Percentiles rank a stretch among this genome's conserved stretches.
Conservation (phyloP, 2,888 invertebrate genomes). For the Didymodactylos carnosus region DNA sequence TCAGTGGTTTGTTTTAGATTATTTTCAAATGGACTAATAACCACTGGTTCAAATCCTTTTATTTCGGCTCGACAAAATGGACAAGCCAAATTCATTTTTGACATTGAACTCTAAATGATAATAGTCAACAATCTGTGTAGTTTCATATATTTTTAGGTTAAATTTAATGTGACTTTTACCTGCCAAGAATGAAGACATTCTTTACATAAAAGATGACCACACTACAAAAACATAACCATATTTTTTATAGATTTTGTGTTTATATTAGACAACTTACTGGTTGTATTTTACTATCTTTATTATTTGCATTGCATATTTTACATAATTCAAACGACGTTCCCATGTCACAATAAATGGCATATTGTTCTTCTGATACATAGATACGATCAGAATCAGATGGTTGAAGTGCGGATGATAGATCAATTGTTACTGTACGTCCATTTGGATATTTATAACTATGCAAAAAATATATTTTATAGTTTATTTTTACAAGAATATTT, state of each 20-base stretch:
- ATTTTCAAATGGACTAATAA: slow-evolving; percentile 8
- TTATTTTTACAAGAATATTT: neutral
- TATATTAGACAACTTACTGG: too few relatives aligned
- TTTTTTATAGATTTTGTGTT: too few relatives aligned
- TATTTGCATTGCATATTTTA: slow-evolving; percentile 98
- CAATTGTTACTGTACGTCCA: slow-evolving; percentile 78
- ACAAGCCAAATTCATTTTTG: too few relatives aligned
- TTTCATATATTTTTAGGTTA: too few relatives aligned
- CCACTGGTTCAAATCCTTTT: slow-evolving; percentile 39
- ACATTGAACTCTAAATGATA: too few relatives aligned
- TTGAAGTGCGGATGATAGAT: slow-evolving; percentile 80
- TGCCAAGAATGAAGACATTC: slow-evolving; percentile 96
- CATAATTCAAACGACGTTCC: slow-evolving; percentile 57
- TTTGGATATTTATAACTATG: slow-evolving; percentile 51
- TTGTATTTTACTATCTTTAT: slow-evolving; percentile 59
- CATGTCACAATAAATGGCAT: slow-evolving; percentile 9
- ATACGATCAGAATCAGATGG: slow-evolving; percentile 92
- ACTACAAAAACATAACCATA: slow-evolving; percentile 96
- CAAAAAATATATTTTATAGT: neutral
- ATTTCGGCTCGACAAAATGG: slow-evolving; percentile 98
- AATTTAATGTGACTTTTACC: too few relatives aligned
- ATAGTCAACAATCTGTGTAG: slow-evolving; percentile 16
- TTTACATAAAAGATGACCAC: slow-evolving; percentile 88
- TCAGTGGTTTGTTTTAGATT: neutral
- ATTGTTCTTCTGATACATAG: slow-evolving; percentile 24